Percentiles rank a stretch among this genome's conserved stretches.
phyloP scores from a whole-genome alignment of 1,140 invertebrate species.

The Teleogryllus occipitalis region DNA sequence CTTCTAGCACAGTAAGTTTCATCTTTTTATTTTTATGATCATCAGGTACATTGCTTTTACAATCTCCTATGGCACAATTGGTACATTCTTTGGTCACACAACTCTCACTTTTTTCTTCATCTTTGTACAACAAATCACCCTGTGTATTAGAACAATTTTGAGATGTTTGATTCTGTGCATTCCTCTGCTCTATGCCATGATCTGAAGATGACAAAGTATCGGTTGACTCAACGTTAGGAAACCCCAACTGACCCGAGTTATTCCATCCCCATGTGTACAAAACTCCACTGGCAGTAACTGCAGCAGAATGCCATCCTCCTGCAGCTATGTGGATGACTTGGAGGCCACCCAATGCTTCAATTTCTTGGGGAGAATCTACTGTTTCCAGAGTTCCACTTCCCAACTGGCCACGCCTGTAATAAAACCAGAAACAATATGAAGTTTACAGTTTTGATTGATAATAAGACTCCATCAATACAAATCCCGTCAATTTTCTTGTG shows the following conservation, averaged over 20 bases:
- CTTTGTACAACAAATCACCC: too few species aligned
- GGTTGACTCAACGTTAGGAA: conserved; percentile 32
- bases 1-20: too few species aligned
- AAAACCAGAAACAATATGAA: conserved; percentile 23
- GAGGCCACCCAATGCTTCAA: conserved; percentile 61
- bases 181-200: background rate
- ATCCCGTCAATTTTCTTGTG: too few species aligned
- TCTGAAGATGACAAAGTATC: background rate
- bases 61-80: too few species aligned
- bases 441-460: too few species aligned
- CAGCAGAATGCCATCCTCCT: conserved; percentile 78
- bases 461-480: too few species aligned
- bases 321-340: conserved; percentile 55
- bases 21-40: too few species aligned
- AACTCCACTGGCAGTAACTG: conserved; percentile 55
- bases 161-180: too few species aligned
- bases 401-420: conserved; percentile 68
- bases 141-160: too few species aligned
- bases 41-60: too few species aligned
- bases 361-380: conserved; percentile 38
- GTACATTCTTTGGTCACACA: too few species aligned
- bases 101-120: too few species aligned
- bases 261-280: conserved; percentile 84
- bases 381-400: conserved; percentile 59
- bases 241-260: conserved; percentile 66